Percentiles rank a stretch among this genome's conserved stretches.
Conservation (phyloP, 2,113 vertebrate species). For the Ailurus styani region DNA sequence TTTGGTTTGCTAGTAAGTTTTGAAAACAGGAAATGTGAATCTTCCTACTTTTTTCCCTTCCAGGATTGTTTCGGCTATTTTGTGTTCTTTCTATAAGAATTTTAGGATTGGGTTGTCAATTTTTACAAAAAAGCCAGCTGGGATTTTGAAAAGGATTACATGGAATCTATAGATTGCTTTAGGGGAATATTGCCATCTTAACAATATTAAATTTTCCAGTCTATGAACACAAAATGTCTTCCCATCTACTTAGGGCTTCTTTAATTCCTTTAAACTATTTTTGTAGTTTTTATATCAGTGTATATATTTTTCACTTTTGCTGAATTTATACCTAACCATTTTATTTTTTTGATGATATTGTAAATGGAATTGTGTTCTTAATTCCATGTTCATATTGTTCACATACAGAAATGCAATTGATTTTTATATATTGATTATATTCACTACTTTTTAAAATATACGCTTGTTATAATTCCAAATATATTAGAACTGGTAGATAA, state of each 20-base stretch:
- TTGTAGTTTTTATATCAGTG: not conserved
- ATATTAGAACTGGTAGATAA: not conserved
- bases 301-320: not conserved
- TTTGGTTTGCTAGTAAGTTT: not conserved
- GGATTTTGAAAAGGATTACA: not conserved
- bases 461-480: not conserved
- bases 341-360: not conserved
- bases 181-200: not conserved
- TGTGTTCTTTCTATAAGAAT: not conserved
- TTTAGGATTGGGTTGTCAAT: not conserved
- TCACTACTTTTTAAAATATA: not conserved
- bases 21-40: not conserved
- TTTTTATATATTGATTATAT: constrained; percentile 12
- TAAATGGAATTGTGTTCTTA: not conserved
- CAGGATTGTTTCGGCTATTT: not conserved
- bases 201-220: not conserved
- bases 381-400: not conserved
- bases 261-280: not conserved
- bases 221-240: not conserved
- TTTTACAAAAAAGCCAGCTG: not conserved
- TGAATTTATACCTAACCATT: not conserved
- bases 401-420: not conserved
- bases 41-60: not conserved
- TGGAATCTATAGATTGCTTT: not conserved
- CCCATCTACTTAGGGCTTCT: not conserved